Conservation (phyloP, 2,888 invertebrate species). For the Heliconius aoede region DNA sequence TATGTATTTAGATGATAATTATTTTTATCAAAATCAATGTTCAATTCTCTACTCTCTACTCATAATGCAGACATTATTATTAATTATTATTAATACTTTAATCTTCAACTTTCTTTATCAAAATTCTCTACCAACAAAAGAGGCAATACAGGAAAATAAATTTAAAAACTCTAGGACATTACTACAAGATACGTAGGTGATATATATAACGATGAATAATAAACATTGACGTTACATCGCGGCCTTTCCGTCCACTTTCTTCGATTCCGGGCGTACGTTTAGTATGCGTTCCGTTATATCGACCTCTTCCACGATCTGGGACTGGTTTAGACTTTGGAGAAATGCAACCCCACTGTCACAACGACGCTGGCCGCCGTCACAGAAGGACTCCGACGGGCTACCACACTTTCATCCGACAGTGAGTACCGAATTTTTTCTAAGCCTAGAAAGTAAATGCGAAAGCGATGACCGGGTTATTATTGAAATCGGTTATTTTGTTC, state of each 20-base stretch:
- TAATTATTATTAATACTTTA: not conserved
- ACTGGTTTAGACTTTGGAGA: conserved; percentile 73
- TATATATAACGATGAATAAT: not conserved
- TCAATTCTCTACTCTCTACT: too few relatives aligned
- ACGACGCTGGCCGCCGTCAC: conserved; percentile 57
- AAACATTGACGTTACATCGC: not conserved
- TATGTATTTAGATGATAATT: too few relatives aligned
- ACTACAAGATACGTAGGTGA: not conserved
- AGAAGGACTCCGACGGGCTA: conserved; percentile 63
- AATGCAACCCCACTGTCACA: conserved; percentile 62
- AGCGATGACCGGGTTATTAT: conserved; percentile 48
- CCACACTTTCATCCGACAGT: conserved; percentile 58
- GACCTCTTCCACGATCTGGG: conserved; percentile 60
- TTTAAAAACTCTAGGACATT: not conserved
- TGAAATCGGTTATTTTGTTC: conserved; percentile 34
- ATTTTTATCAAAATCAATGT: too few relatives aligned
- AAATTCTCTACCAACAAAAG: not conserved
- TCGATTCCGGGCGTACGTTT: conserved; percentile 59
- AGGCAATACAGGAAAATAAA: not conserved
- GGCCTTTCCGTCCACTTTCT: conserved; percentile 53
- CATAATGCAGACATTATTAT: too few relatives aligned
- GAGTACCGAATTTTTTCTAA: conserved; percentile 56
- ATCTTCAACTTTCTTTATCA: not conserved
- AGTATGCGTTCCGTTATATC: conserved; percentile 76
- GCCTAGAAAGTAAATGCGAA: conserved; percentile 62